A percentile compares a stretch with the other conserved stretches of the same genome.
Conservation (phyloP, 2,797 vertebrate genomes). For the Threskiornis aethiopicus region DNA sequence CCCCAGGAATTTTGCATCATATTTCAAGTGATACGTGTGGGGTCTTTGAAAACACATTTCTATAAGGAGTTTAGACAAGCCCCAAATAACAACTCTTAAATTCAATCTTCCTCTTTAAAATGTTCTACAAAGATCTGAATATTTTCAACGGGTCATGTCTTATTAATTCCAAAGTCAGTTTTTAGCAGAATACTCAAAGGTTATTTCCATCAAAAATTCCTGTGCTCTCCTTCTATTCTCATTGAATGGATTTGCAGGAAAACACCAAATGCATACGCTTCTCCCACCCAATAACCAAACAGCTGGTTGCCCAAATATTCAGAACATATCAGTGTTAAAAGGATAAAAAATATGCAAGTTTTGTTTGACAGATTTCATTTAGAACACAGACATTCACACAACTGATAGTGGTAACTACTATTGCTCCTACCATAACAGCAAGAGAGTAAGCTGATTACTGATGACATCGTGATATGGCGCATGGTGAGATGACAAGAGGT, state of each 20-base stretch:
- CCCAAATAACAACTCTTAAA: not conserved
- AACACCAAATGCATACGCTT: not conserved
- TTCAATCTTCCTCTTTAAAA: not conserved
- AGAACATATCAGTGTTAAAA: not conserved
- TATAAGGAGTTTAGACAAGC: not conserved
- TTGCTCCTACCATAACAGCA: not conserved
- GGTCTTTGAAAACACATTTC: not conserved
- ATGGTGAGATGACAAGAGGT: not conserved
- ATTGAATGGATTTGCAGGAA: not conserved
- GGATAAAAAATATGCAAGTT: not conserved
- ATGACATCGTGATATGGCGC: fast-evolving
- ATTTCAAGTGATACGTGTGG: not conserved
- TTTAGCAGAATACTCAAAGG: not conserved
- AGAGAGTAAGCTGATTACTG: no score
- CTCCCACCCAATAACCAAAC: not conserved
- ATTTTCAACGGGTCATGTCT: not conserved
- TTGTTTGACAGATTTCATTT: not conserved
- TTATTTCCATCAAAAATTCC: not conserved
- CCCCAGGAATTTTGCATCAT: not conserved
- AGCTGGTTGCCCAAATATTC: not conserved
- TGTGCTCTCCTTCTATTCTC: not conserved
- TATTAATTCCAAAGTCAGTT: not conserved
- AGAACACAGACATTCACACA: not conserved
- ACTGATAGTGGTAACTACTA: not conserved
- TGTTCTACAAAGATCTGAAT: not conserved